phyloP scores from a whole-genome alignment of 2,888 invertebrate genomes.

The Calliopum simillimum region DNA sequence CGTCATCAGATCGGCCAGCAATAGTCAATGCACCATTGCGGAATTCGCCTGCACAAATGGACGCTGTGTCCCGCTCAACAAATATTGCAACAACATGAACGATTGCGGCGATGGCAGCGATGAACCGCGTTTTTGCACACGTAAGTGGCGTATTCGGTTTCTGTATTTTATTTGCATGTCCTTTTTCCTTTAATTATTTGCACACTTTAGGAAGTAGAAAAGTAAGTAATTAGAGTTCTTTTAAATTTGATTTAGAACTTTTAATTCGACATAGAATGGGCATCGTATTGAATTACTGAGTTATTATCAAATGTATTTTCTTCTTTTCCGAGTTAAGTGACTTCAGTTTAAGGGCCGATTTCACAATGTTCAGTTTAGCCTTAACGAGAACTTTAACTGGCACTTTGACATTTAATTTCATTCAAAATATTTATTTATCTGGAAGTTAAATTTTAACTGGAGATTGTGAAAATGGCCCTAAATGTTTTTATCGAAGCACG shows the following conservation, averaged over 20 bases:
- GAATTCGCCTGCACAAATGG: slow-evolving; percentile 67
- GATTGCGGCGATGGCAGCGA: slow-evolving; percentile 86
- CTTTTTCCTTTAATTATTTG: neutral
- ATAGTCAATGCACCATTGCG: slow-evolving; percentile 61
- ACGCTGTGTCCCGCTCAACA: slow-evolving; percentile 72
- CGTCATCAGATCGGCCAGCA: slow-evolving; percentile 42
- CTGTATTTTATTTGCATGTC: neutral
- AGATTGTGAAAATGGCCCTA: too few species aligned
- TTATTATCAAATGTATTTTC: too few species aligned
- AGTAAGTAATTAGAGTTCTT: neutral
- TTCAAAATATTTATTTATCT: too few species aligned
- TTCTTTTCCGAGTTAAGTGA: too few species aligned
- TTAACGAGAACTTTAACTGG: too few species aligned
- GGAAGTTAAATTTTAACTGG: too few species aligned
- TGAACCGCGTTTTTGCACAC: slow-evolving; percentile 84
- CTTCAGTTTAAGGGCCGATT: too few species aligned
- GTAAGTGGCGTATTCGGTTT: slow-evolving; percentile 72
- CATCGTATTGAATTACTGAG: too few species aligned
- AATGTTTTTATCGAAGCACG: too few species aligned
- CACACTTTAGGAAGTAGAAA: neutral
- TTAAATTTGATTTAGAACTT: slow-evolving; percentile 21
- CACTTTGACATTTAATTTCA: too few species aligned
- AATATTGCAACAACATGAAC: slow-evolving; percentile 82
- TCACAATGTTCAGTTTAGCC: too few species aligned
- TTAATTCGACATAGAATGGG: too few species aligned